Evolutionary conservation across 2,888 invertebrate species (phyloP).

Genomic region (Geophilus truncorum): DNA sequence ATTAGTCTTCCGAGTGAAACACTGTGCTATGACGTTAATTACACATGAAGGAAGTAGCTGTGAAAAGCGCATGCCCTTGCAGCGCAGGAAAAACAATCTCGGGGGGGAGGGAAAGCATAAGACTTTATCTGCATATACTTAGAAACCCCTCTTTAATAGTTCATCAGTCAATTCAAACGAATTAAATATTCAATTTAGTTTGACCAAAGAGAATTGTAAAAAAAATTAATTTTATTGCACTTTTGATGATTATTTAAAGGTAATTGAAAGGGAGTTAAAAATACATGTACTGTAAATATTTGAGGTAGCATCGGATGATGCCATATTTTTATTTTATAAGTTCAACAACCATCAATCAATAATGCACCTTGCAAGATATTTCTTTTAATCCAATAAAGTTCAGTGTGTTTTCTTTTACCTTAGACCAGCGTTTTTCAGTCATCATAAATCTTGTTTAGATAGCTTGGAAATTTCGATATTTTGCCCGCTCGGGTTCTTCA

Average conservation of each 20-base stretch:
- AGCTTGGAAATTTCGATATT: background rate
- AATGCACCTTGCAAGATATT: background rate
- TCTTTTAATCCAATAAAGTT: conserved; percentile 7
- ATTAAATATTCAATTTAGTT: too few species aligned
- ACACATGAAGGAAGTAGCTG: background rate
- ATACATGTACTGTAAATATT: background rate
- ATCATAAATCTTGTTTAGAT: conserved; percentile 21
- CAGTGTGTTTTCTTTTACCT: background rate
- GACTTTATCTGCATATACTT: background rate
- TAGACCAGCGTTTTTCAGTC: background rate
- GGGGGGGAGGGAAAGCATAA: background rate
- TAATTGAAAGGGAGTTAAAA: too few species aligned
- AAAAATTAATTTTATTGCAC: too few species aligned
- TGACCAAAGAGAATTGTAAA: too few species aligned
- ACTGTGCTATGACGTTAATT: background rate
- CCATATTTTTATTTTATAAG: background rate
- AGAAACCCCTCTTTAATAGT: background rate
- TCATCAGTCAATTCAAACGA: background rate
- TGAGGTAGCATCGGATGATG: too few species aligned
- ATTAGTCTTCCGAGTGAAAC: background rate
- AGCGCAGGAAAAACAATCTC: background rate
- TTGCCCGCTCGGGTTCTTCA: background rate
- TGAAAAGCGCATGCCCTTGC: background rate
- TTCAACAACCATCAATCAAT: background rate
- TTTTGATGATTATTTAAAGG: too few species aligned